These are phyloP conservation scores for Aplocera efformata DNA, from an alignment of 2,888 invertebrate species.

Conservation along the genomic window DNA sequence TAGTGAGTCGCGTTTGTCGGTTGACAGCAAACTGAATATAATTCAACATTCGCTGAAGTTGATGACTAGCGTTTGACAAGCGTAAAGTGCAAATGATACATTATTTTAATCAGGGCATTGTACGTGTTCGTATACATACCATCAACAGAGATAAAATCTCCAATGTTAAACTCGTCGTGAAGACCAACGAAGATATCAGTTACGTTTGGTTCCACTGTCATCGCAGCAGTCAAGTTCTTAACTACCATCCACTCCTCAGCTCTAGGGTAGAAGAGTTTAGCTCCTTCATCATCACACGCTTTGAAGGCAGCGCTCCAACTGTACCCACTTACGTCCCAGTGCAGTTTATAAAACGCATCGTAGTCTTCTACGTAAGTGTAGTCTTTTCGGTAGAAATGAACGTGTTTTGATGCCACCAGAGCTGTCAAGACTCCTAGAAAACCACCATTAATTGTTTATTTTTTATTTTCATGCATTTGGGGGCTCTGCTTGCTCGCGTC, in stretches of 20 bases:
- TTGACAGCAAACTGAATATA: too few species aligned
- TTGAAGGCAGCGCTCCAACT: constrained; percentile 38
- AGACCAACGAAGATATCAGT: constrained; percentile 43
- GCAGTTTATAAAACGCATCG: constrained; percentile 48
- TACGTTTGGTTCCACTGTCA: constrained; percentile 26
- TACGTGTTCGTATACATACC: too few species aligned
- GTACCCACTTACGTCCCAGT: constrained; percentile 31
- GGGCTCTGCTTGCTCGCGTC: too few species aligned
- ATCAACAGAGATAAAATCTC: constrained; percentile 47
- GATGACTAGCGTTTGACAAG: too few species aligned
- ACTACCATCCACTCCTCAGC: constrained; percentile 40
- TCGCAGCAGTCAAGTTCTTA: constrained; percentile 28
- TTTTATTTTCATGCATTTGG: too few species aligned
- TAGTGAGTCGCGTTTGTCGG: too few species aligned
- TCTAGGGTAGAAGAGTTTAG: constrained; percentile 45
- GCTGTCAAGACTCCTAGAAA: constrained; percentile 26
- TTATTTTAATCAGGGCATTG: too few species aligned
- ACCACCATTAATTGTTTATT: too few species aligned
- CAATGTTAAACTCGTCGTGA: constrained; percentile 39
- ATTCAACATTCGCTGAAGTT: too few species aligned
- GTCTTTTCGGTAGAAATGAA: constrained; percentile 43
- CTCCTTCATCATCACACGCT: constrained; percentile 43
- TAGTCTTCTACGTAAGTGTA: constrained; percentile 41
- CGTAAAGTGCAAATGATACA: too few species aligned
- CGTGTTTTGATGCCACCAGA: constrained; percentile 22